Base-by-base conservation (phyloP, 2,888 invertebrate genomes). In the Agrotis clavis region DNA sequence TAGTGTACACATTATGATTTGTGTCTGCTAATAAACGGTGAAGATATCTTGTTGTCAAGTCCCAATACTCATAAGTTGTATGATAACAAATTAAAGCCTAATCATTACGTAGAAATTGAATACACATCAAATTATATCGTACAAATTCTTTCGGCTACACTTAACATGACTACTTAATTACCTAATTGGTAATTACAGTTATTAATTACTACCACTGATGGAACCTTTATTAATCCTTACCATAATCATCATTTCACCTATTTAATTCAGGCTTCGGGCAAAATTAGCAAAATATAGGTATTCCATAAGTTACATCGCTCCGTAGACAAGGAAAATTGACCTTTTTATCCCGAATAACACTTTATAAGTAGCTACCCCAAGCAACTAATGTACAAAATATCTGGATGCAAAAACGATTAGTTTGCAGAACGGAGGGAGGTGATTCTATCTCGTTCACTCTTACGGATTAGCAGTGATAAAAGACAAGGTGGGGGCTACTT, bases 371-470 rank as follows among this genome's bases (percentile, higher is more conserved):
- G 82, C 61, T 67, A 86, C 86, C 83, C 86, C 62, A 84, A 71
- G 48, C 73, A 77, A 80, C 81, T 84, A 85, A 85, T 79, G 67
- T 67, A 85, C 76, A 79, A 82, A 25, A 85, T 84, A 85, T 85
- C 77, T 84, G 81, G 77, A 82, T 78, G 77, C 84, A 84, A 84
- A 85, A 82, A 76, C 79, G 69, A 86, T 84, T 81, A 81, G 68
- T 71, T 77, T 86, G 77, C 65, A 64, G 68, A 82, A 73, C 74
- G 60, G 72, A 75, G 71, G 48, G 41, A 70, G 62, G 35, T 84
- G 25, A 68, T 74, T 69, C 75, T 62, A 62, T 81, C 86, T 77
- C 77, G 35, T 54, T 86, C 67, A 47, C 61, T 62, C 82, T 70
- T 59, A 48, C 18, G 63, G 60, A 54, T 63, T 72, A 61, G n/a